Evolutionary conservation across 2,888 invertebrate species (phyloP).

Genomic region (Uropetala carovei): DNA sequence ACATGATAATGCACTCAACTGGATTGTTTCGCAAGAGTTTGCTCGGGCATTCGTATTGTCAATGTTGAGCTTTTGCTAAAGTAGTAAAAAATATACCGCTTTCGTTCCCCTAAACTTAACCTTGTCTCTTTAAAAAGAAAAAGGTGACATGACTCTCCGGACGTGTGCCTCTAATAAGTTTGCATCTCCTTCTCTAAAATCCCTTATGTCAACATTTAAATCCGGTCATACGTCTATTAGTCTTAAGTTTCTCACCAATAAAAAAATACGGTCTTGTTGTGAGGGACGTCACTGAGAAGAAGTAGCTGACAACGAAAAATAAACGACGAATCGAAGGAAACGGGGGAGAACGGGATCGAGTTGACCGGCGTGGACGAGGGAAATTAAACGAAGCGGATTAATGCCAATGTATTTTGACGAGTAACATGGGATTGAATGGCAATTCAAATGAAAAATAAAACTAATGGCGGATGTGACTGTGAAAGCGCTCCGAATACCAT

Average conservation of each 20-base stretch:
- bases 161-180: conserved; percentile 1
- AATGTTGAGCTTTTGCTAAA: conserved; percentile 32
- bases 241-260: background rate
- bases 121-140: background rate
- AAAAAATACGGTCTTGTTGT: background rate
- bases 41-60: background rate
- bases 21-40: conserved; percentile 13
- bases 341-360: background rate
- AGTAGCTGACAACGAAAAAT: background rate
- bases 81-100: background rate
- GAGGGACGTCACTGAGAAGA: background rate
- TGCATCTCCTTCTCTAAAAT: background rate
- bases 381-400: background rate
- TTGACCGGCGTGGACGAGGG: background rate
- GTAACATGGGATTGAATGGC: background rate
- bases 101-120: conserved; percentile 3
- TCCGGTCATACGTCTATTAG: conserved; percentile 28
- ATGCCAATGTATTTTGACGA: background rate
- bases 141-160: background rate
- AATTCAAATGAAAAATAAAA: background rate
- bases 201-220: background rate
- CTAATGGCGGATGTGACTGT: too few species aligned
- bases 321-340: background rate
- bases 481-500: too few species aligned
- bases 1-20: conserved; percentile 32